These are phyloP conservation scores for Luidia sarsii DNA, from an alignment of 53 echinoderm and acorn worm genomes.

Conservation along the genomic window DNA sequence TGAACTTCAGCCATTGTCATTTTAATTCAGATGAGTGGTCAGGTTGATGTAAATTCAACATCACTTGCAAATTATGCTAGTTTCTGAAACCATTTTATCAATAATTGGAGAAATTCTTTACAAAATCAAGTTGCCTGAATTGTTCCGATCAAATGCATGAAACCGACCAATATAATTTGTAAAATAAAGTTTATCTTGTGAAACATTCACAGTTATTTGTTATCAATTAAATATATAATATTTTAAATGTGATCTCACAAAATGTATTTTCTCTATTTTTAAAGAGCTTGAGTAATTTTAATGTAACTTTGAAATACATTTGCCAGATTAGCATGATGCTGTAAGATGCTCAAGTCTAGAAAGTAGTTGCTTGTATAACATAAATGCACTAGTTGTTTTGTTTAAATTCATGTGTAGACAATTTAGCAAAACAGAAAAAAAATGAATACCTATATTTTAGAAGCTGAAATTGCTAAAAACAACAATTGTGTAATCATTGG, in stretches of 20 bases:
- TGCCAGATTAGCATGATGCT: constrained; percentile 13
- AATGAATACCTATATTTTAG: too few species aligned
- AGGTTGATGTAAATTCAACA: too few species aligned
- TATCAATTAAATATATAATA: constrained; percentile 7
- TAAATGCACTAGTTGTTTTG: constrained; percentile 6
- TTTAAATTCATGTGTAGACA: too few species aligned
- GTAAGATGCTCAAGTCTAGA: neutral
- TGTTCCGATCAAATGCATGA: too few species aligned
- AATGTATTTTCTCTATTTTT: constrained; percentile 3
- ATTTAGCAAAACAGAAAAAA: too few species aligned
- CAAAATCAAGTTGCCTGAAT: too few species aligned
- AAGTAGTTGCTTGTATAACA: constrained; percentile 2
- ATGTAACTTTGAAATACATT: constrained; percentile 8
- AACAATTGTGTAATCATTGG: too few species aligned
- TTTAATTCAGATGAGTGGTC: too few species aligned
- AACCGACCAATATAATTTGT: neutral
- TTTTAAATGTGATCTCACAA: constrained; percentile 6
- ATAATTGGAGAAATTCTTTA: too few species aligned
- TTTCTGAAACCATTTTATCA: too few species aligned
- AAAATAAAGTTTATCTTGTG: neutral
- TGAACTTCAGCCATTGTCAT: too few species aligned
- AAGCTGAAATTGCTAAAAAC: neutral
- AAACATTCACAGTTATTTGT: neutral
- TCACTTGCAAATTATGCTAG: too few species aligned
- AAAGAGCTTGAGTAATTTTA: constrained; percentile 1